Evolutionary conservation across 2,888 invertebrate species (phyloP).

Genomic region (Anoplius nigerrimus): DNA sequence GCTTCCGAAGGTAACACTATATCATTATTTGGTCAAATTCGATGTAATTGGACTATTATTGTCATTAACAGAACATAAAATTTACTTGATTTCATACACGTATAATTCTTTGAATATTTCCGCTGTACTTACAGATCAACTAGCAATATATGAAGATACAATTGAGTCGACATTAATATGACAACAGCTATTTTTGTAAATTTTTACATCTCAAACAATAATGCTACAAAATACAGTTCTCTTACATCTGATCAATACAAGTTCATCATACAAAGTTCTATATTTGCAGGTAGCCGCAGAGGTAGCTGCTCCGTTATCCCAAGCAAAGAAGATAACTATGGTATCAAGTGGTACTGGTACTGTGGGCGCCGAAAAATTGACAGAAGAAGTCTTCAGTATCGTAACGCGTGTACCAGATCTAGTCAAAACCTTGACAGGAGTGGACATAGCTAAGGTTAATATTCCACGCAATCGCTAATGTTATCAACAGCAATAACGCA

Average conservation of each 20-base stretch:
- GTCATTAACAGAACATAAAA: not conserved
- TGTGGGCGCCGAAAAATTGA: conserved; percentile 95
- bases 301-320: conserved; percentile 95
- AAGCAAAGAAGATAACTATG: conserved; percentile 97
- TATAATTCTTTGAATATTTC: no score
- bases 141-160: no score
- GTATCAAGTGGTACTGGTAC: conserved; percentile 94
- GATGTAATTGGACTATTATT: no score
- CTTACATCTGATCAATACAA: no score
- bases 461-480: not conserved
- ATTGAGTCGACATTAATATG: no score
- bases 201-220: not conserved
- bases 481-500: not conserved
- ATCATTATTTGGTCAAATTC: not conserved
- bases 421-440: conserved; percentile 94
- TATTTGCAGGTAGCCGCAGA: conserved; percentile 93
- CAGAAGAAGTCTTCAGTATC: conserved; percentile 94
- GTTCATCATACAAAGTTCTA: no score
- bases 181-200: conserved; percentile 7
- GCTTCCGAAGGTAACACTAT: conserved; percentile 88
- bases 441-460: conserved; percentile 90
- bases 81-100: no score
- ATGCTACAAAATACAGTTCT: not conserved
- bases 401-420: conserved; percentile 94
- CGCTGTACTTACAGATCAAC: no score